Evolutionary conservation across 2,888 invertebrate genomes (phyloP).

Genomic region (Parnassius orleans): DNA sequence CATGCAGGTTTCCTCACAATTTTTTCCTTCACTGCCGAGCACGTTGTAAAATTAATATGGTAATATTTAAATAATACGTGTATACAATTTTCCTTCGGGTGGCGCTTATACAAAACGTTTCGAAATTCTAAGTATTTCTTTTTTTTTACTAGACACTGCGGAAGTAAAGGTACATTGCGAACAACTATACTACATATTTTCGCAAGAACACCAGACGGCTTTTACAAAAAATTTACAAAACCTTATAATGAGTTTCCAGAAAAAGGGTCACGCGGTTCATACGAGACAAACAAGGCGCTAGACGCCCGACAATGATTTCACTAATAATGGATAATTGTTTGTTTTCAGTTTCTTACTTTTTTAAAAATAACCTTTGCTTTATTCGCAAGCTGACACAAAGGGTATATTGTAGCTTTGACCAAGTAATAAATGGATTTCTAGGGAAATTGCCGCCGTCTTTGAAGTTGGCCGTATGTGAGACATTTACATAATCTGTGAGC

Average conservation of each 20-base stretch:
- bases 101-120: too few relatives aligned
- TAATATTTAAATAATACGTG: too few relatives aligned
- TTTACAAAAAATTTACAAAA: slow-evolving; percentile 5
- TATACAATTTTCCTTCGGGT: too few relatives aligned
- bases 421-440: slow-evolving; percentile 5
- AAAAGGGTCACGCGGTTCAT: slow-evolving; percentile 19
- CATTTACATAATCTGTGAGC: slow-evolving; percentile 40
- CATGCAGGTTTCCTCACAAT: too few relatives aligned
- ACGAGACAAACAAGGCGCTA: slow-evolving; percentile 4
- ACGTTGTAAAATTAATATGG: too few relatives aligned
- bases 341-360: slow-evolving; percentile 10
- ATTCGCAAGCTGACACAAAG: slow-evolving; percentile 13
- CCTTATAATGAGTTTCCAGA: slow-evolving; percentile 3
- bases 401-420: slow-evolving; percentile 6
- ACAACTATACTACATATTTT: not conserved
- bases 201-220: not conserved
- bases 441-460: slow-evolving; percentile 41
- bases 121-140: too few relatives aligned
- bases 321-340: slow-evolving; percentile 10
- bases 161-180: too few relatives aligned
- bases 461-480: slow-evolving; percentile 56
- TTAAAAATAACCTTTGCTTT: slow-evolving; percentile 21
- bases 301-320: slow-evolving; percentile 2
- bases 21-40: too few relatives aligned
- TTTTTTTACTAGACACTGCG: too few relatives aligned